These are phyloP conservation scores for Cantharis flavilabris DNA, from an alignment of 2,888 invertebrate genomes.

Conservation along the genomic window DNA sequence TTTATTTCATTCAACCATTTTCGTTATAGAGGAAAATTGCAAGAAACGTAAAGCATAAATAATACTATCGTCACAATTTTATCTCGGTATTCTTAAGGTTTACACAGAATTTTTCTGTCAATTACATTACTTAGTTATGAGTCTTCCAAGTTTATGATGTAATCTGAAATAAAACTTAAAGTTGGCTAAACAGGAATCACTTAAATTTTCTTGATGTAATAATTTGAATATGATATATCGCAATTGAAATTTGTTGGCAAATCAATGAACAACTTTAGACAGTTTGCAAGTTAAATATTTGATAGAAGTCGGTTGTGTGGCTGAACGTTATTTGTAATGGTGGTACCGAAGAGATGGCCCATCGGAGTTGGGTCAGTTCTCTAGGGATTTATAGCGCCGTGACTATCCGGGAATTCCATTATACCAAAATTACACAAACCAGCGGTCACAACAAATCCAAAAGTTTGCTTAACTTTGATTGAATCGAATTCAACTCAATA, in stretches of 20 bases:
- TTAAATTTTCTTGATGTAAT: background rate
- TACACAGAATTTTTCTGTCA: background rate
- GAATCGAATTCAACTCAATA: slow-evolving; percentile 39
- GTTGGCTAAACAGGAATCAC: background rate
- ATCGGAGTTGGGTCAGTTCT: slow-evolving; percentile 50
- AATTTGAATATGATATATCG: background rate
- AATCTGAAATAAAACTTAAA: background rate
- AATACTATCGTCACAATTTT: background rate
- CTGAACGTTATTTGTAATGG: slow-evolving; percentile 44
- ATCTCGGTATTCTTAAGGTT: no score
- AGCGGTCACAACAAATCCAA: slow-evolving; percentile 48
- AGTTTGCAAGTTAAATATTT: slow-evolving; percentile 45
- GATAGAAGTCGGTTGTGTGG: slow-evolving; percentile 42
- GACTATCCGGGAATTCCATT: slow-evolving; percentile 52
- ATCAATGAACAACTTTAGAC: slow-evolving; percentile 28
- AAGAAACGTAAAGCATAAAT: background rate
- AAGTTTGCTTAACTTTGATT: slow-evolving; percentile 49
- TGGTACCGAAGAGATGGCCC: slow-evolving; percentile 39
- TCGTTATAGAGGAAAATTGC: background rate
- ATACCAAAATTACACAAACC: slow-evolving; percentile 46
- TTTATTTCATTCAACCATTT: background rate
- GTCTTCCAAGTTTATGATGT: background rate
- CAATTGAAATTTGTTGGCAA: slow-evolving; percentile 24
- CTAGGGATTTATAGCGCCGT: slow-evolving; percentile 44
- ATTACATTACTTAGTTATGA: background rate